Percentiles rank a stretch among this genome's conserved stretches.
phyloP scores from a whole-genome alignment of 1,140 invertebrate genomes.

The Drosophila guanche region DNA sequence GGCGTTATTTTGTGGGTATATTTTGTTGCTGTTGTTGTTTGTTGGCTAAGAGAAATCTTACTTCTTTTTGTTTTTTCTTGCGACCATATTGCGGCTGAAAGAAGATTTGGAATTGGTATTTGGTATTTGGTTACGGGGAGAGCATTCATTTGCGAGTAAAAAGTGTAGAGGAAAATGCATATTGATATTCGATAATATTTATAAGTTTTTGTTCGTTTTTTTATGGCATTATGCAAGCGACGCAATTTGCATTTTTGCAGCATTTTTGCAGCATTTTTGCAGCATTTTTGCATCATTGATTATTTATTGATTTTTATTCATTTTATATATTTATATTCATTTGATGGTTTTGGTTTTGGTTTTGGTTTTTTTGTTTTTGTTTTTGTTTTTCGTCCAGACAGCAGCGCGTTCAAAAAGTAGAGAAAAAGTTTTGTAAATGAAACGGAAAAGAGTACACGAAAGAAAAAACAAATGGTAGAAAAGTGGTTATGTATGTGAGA shows the following conservation, averaged over 20 bases:
- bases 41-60: conserved; percentile 87
- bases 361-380: conserved; percentile 16
- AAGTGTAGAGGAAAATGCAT: conserved; percentile 27
- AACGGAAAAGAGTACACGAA: conserved; percentile 73
- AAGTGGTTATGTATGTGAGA: conserved; percentile 68
- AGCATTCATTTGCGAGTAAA: conserved; percentile 52
- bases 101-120: conserved; percentile 81
- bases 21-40: conserved; percentile 33
- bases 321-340: conserved; percentile 27
- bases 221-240: conserved; percentile 54
- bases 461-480: conserved; percentile 66
- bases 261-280: conserved; percentile 20
- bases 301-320: conserved; percentile 17
- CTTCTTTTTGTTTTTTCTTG: conserved; percentile 98
- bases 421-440: conserved; percentile 78
- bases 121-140: conserved; percentile 53
- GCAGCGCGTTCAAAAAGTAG: conserved; percentile 76
- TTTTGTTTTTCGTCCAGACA: conserved; percentile 63
- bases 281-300: conserved; percentile 21
- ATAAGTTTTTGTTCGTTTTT: conserved; percentile 9
- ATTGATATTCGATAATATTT: conserved; percentile 21
- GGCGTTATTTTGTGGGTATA: neutral
- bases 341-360: conserved; percentile 9
- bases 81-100: conserved; percentile 89
- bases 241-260: conserved; percentile 50